Percentiles rank a stretch among this genome's conserved stretches.
These are phyloP conservation scores for Leucophenga varia DNA, from an alignment of 1,140 invertebrate genomes.

Conservation along the genomic window DNA sequence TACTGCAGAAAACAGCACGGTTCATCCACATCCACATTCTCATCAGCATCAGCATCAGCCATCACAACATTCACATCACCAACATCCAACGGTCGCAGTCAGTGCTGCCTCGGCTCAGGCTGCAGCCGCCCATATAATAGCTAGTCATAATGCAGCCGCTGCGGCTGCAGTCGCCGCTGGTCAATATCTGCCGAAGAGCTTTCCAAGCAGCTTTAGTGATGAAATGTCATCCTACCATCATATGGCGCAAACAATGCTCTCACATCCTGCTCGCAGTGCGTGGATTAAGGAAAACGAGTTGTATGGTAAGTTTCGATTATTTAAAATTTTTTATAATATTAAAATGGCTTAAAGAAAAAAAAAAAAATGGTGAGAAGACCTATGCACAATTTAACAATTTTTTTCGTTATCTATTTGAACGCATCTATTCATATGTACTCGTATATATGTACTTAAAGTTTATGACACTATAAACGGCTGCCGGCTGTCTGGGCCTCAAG, in stretches of 20 bases:
- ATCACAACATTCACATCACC: slow-evolving; percentile 15
- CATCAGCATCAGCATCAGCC: slow-evolving; percentile 25
- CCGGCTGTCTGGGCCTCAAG: no score
- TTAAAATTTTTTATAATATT: neutral
- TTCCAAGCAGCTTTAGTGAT: slow-evolving; percentile 41
- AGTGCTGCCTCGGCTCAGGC: slow-evolving; percentile 42
- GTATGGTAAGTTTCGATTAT: slow-evolving; percentile 50
- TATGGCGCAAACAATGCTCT: slow-evolving; percentile 50
- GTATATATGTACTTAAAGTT: no score
- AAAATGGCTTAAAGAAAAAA: neutral
- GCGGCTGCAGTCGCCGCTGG: slow-evolving; percentile 46
- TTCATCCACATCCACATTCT: neutral
- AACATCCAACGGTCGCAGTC: slow-evolving; percentile 15
- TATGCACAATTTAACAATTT: no score
- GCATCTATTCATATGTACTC: no score
- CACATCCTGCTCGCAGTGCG: slow-evolving; percentile 41
- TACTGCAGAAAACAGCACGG: no score
- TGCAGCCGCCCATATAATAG: slow-evolving; percentile 45
- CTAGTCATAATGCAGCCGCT: slow-evolving; percentile 46
- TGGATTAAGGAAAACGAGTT: slow-evolving; percentile 54
- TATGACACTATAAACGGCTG: no score
- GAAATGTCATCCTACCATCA: slow-evolving; percentile 53
- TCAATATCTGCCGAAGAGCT: slow-evolving; percentile 51
- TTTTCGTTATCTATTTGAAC: no score
- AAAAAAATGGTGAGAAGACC: no score